Evolutionary conservation across 2,113 vertebrate species (phyloP), one percentile per base, ranked within the genome.

Genomic region (Festucalex cinctus): DNA sequence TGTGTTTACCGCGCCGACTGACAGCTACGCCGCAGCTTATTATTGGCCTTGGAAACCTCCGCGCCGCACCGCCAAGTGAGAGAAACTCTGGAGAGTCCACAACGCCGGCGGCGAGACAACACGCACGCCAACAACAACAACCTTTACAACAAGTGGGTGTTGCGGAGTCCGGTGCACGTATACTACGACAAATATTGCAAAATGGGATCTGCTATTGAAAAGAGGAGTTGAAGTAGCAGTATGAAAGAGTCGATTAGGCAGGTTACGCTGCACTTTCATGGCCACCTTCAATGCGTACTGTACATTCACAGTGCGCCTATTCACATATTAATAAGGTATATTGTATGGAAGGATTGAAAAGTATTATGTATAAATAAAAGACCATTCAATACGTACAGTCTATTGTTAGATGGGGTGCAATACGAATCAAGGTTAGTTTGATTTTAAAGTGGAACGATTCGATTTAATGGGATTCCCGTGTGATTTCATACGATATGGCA

Each of bases 1-100:
- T 83, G 84, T 87, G 88, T 90, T 90, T 88, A 88, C 88, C 74
- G 74, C 82, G 80, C 79, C 79, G 58, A 80, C 78, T 83, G 86
- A 90, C 88, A 86, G 82, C 84, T 73, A 80, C 63, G 84, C 79
- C 70, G 78, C 73, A 82, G 83, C 78, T 79, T 84, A 84, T 87
- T 87, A 87, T 82, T 88, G 86, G 81, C 81, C 83, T 72, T 73
- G 78, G 71, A 80, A 89, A 85, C 82, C 83, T 85, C 78, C 71
- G 58, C 78, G 17, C 70, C 60, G 72, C 37, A 82, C 63, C 71
- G 68, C 70, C 35, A 63, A 86, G 82, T 81, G 79, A 78, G 64
- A 82, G 80, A 63, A 85, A 84, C 82, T 85, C 83, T 70, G 67
- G 63, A 80, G 88, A 83, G 82, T 74, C 77, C 35, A 67, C 60